phyloP scores from a whole-genome alignment of 2,797 vertebrate species.

The Psittacula derbiana region DNA sequence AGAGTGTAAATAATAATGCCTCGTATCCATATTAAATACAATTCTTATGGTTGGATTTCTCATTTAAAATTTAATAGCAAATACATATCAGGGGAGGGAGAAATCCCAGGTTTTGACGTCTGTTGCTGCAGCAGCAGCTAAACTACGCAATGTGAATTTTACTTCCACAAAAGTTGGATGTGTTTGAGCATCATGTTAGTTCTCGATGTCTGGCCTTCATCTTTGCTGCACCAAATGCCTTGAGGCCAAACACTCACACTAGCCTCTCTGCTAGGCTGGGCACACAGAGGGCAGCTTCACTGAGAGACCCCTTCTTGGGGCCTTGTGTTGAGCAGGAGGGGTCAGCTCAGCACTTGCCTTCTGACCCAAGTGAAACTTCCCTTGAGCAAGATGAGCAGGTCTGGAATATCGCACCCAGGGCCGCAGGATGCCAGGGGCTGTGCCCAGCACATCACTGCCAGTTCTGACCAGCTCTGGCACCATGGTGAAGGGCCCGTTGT shows the following conservation, averaged over 20 bases:
- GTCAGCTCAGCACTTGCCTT: not conserved
- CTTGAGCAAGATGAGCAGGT: rapidly evolving
- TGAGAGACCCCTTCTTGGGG: not conserved
- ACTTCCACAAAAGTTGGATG: rapidly evolving
- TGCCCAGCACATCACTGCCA: no score
- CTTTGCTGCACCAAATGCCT: not conserved
- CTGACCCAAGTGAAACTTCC: not conserved
- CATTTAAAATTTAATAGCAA: not conserved
- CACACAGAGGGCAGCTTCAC: no score
- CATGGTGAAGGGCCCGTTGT: rapidly evolving
- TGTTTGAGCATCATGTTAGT: rapidly evolving
- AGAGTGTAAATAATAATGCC: not conserved
- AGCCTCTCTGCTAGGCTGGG: rapidly evolving
- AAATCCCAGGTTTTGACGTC: not conserved
- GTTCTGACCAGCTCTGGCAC: not conserved
- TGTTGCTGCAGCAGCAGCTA: not conserved
- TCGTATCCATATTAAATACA: not conserved
- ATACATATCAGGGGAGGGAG: rapidly evolving
- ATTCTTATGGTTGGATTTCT: not conserved
- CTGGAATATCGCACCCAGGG: no score
- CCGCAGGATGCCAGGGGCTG: rapidly evolving
- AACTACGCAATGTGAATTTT: not conserved
- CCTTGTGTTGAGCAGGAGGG: not conserved
- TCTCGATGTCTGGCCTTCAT: not conserved
- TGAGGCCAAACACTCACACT: rapidly evolving